phyloP scores from a whole-genome alignment of 2,797 vertebrate species.

The Pseudochromis fuscus region DNA sequence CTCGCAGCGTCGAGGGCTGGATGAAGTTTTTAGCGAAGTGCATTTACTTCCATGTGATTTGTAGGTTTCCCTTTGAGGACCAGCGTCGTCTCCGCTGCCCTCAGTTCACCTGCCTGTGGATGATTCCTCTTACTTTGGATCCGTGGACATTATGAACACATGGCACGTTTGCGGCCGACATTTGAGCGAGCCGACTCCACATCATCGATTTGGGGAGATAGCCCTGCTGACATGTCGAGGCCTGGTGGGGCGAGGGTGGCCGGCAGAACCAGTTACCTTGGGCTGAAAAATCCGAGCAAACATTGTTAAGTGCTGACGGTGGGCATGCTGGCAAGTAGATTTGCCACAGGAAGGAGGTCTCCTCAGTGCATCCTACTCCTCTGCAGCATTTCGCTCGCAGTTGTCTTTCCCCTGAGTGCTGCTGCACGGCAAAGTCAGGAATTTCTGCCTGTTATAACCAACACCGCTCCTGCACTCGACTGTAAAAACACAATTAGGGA shows the following conservation, averaged over 20 bases:
- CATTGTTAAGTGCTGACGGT: conserved; percentile 56
- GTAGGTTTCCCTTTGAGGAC: conserved; percentile 1
- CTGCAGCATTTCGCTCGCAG: conserved; percentile 21
- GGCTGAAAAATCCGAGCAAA: conserved; percentile 66
- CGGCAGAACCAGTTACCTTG: conserved; percentile 53
- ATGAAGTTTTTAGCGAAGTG: conserved; percentile 16
- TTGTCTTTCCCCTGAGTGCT: conserved; percentile 11
- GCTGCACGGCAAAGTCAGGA: conserved; percentile 25
- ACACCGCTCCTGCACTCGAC: conserved; percentile 4
- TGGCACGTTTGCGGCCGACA: conserved; percentile 40
- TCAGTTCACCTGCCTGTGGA: neutral
- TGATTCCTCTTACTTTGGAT: neutral
- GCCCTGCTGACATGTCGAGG: conserved; percentile 33
- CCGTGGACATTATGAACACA: conserved; percentile 26
- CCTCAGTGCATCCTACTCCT: conserved; percentile 43
- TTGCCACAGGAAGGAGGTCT: conserved; percentile 37
- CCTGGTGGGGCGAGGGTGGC: conserved; percentile 26
- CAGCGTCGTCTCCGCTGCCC: neutral
- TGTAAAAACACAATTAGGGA: conserved; percentile 41
- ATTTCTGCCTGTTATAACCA: conserved; percentile 20
- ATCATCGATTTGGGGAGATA: conserved; percentile 61
- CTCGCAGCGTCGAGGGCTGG: conserved; percentile 4
- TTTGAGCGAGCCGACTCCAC: conserved; percentile 37
- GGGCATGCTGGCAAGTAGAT: conserved; percentile 39
- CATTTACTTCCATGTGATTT: neutral